Conservation (phyloP, 2,888 invertebrate species). For the Apodemia zela region DNA sequence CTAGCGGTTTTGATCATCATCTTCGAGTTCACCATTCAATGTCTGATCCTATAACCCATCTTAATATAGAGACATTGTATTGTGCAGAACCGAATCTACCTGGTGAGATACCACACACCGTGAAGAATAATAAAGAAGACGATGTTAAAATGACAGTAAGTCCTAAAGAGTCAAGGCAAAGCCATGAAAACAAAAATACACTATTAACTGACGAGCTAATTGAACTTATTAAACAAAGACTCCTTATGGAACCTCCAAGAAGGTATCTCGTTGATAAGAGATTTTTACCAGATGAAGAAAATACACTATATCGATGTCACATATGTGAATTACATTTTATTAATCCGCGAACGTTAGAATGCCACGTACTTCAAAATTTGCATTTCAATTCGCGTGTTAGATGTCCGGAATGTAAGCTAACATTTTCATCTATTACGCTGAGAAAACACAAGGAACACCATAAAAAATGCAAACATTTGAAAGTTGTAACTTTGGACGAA, state of each 20-base stretch:
- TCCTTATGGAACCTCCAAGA: background rate
- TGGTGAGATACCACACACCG: background rate
- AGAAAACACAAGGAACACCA: conserved; percentile 5
- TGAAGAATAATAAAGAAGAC: background rate
- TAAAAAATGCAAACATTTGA: background rate
- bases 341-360: background rate
- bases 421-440: background rate
- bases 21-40: conserved; percentile 25
- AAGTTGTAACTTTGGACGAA: background rate
- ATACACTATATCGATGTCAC: conserved; percentile 14
- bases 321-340: conserved; percentile 21
- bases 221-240: background rate
- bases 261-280: background rate
- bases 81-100: background rate
- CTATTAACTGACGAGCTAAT: background rate
- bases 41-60: background rate
- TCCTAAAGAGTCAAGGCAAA: background rate
- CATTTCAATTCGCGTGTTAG: background rate
- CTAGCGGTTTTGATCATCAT: conserved; percentile 24
- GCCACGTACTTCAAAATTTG: background rate
- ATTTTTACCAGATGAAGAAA: background rate
- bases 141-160: background rate
- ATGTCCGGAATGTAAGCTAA: conserved; percentile 6
- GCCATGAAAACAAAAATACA: background rate
- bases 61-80: conserved; percentile 16